Evolutionary conservation across 2,888 invertebrate species (phyloP).

Genomic region (Zaprionus lineosus): DNA sequence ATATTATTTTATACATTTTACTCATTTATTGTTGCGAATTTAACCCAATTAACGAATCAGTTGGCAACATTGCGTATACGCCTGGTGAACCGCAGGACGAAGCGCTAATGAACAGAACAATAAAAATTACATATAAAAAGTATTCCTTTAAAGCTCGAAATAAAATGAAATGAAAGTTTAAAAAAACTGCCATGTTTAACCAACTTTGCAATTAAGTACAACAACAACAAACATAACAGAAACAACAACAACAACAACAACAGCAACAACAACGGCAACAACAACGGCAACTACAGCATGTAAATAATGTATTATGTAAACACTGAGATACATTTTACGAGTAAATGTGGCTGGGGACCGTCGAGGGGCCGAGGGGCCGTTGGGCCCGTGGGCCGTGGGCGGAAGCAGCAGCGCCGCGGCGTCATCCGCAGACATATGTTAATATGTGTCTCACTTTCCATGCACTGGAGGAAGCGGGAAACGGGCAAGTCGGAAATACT

Average conservation of each 20-base stretch:
- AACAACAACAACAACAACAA: conserved; percentile 5
- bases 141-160: no score
- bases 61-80: conserved; percentile 36
- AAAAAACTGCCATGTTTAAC: conserved; percentile 37
- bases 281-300: conserved; percentile 37
- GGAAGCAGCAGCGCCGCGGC: conserved; percentile 54
- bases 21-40: conserved; percentile 5
- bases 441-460: conserved; percentile 42
- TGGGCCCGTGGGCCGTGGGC: conserved; percentile 7
- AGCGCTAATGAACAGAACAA: conserved; percentile 44
- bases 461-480: not conserved
- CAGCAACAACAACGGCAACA: conserved; percentile 10
- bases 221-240: conserved; percentile 23
- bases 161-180: conserved; percentile 29
- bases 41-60: conserved; percentile 8
- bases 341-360: conserved; percentile 8
- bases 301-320: conserved; percentile 62
- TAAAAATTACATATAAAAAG: conserved; percentile 6
- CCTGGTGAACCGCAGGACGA: conserved; percentile 39
- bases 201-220: conserved; percentile 62
- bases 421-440: conserved; percentile 70
- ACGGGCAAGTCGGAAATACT: no score
- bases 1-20: not conserved
- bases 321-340: conserved; percentile 56
- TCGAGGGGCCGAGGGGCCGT: conserved; percentile 17